Evolutionary conservation across 2,797 vertebrate species (phyloP).

Genomic region (Hyperoplus lanceolatus): DNA sequence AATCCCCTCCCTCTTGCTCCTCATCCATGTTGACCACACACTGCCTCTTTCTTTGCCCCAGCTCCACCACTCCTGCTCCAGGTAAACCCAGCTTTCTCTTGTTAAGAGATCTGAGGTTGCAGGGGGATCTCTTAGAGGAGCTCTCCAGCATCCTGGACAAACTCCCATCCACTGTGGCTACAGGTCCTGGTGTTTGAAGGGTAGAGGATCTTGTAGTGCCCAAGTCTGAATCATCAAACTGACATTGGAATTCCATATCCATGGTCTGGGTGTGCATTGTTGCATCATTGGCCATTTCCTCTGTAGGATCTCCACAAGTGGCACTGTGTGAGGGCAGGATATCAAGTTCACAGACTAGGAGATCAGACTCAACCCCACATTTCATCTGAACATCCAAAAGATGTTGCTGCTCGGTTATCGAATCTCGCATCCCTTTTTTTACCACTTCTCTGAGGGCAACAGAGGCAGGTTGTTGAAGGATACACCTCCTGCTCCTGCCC

Average conservation of each 20-base stretch:
- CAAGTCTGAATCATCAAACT: conserved; percentile 53
- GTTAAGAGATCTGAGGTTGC: conserved; percentile 39
- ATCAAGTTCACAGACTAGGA: conserved; percentile 45
- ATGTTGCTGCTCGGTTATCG: conserved; percentile 33
- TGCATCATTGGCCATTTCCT: conserved; percentile 36
- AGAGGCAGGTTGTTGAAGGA: conserved; percentile 47
- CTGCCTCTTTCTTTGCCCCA: conserved; percentile 81
- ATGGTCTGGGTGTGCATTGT: conserved; percentile 27
- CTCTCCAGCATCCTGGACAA: conserved; percentile 10
- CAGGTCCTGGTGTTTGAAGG: conserved; percentile 9
- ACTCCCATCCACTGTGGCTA: conserved; percentile 1
- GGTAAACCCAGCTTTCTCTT: conserved; percentile 88
- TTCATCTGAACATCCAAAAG: conserved; percentile 74
- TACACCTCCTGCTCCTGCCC: conserved; percentile 54
- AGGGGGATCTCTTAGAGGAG: conserved; percentile 40
- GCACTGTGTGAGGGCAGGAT: conserved; percentile 27
- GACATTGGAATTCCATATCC: conserved; percentile 38
- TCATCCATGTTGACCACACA: conserved; percentile 64
- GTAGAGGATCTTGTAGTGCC: conserved; percentile 15
- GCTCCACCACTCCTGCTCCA: conserved; percentile 71
- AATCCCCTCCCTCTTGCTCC: conserved; percentile 23
- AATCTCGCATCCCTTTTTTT: conserved; percentile 38
- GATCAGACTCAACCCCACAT: conserved; percentile 66
- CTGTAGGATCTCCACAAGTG: conserved; percentile 15
- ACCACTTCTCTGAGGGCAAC: conserved; percentile 46